Evolutionary conservation across 2,113 vertebrate species (phyloP).

Genomic region (Thamnaconus septentrionalis): DNA sequence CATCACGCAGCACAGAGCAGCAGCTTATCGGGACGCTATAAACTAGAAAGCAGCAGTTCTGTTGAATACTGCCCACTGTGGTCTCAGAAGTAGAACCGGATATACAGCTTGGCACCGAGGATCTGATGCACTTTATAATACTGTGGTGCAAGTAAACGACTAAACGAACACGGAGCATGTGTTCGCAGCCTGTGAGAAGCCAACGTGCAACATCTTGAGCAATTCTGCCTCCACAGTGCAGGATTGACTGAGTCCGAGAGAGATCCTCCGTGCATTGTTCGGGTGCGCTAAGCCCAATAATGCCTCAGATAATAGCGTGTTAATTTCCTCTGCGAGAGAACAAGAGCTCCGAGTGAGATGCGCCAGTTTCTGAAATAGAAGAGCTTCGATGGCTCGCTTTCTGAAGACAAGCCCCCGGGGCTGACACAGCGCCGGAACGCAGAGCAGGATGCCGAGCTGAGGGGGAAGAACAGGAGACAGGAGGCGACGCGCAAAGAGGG

Average conservation of each 20-base stretch:
- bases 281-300: constrained; percentile 51
- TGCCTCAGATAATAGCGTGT: constrained; percentile 55
- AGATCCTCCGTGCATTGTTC: constrained; percentile 48
- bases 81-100: neutral
- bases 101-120: neutral
- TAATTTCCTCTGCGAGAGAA: constrained; percentile 54
- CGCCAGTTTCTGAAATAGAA: constrained; percentile 43
- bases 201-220: constrained; percentile 1
- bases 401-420: constrained; percentile 55
- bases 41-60: neutral
- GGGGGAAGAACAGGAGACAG: constrained; percentile 14
- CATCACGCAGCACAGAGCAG: neutral
- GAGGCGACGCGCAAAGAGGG: neutral
- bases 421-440: constrained; percentile 35
- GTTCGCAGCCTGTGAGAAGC: neutral
- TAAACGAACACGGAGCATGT: neutral
- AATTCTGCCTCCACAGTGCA: constrained; percentile 4
- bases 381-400: constrained; percentile 48
- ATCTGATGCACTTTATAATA: too few relatives aligned
- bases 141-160: neutral
- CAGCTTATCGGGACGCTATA: neutral
- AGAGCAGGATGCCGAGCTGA: constrained; percentile 30
- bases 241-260: constrained; percentile 39
- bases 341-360: constrained; percentile 43
- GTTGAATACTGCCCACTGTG: neutral